Percentiles rank a stretch among this genome's conserved stretches.
phyloP scores from a whole-genome alignment of 2,113 vertebrate species.

The Psammodynastes pulverulentus region DNA sequence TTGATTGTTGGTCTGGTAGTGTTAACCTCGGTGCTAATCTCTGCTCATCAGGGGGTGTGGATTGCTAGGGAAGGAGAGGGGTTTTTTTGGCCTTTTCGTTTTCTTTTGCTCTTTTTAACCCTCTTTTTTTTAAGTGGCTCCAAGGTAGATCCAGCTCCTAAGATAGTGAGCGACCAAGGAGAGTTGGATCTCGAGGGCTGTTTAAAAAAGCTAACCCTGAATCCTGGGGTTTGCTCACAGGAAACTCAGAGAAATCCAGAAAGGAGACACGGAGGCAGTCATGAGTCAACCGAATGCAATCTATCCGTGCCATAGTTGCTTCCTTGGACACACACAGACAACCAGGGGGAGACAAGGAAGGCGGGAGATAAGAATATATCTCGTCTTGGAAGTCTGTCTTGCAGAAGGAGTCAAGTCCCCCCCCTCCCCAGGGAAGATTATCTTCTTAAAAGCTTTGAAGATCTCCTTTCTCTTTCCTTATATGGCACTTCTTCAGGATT shows the following conservation, averaged over 20 bases:
- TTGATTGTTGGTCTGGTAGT: not conserved
- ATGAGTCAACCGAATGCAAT: not conserved
- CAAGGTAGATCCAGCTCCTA: not conserved
- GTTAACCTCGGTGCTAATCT: not conserved
- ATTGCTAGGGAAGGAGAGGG: not conserved
- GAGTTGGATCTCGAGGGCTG: not conserved
- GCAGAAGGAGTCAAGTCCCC: not conserved
- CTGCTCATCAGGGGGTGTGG: not conserved
- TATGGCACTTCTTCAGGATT: not conserved
- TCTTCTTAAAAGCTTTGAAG: not conserved
- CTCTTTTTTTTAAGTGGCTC: not conserved
- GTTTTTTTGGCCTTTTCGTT: too few relatives aligned
- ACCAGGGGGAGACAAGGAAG: too few relatives aligned
- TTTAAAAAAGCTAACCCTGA: not conserved
- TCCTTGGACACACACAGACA: not conserved
- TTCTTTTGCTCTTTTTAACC: not conserved
- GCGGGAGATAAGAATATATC: not conserved
- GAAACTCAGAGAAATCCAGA: not conserved
- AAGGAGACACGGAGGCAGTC: not conserved
- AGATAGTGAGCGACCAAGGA: not conserved
- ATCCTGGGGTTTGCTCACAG: rapidly evolving
- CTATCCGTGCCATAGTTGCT: not conserved
- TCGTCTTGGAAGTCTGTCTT: not conserved
- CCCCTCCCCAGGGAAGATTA: not conserved
- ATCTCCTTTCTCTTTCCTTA: not conserved